Evolutionary conservation across 1,140 invertebrate genomes (phyloP).

Genomic region (Drosophila asahinai): DNA sequence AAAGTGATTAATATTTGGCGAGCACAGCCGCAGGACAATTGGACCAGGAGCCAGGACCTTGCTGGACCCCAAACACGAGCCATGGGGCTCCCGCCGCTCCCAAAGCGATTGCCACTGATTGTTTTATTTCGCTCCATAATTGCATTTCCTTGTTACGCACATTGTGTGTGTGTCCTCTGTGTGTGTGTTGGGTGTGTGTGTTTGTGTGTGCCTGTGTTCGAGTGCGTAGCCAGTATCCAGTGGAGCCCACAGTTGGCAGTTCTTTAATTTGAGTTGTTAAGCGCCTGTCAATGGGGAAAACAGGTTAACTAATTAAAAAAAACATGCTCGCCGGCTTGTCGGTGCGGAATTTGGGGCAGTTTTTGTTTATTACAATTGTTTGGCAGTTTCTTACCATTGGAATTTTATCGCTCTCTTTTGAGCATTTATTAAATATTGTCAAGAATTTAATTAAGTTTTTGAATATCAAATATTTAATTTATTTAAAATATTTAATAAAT

Average conservation of each 20-base stretch:
- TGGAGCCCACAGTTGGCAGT: neutral
- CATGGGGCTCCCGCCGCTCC: neutral
- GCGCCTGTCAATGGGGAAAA: constrained; percentile 17
- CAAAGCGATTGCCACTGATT: constrained; percentile 56
- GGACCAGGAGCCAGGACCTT: constrained; percentile 1
- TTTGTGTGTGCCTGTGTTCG: neutral
- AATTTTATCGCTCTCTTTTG: neutral
- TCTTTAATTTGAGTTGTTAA: constrained; percentile 21
- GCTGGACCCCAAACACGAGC: too few species aligned
- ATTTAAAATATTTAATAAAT: too few species aligned
- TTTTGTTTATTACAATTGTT: neutral
- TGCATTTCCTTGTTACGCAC: constrained; percentile 72
- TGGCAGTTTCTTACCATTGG: too few species aligned
- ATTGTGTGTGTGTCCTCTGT: constrained; percentile 7
- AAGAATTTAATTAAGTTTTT: neutral
- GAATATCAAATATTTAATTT: too few species aligned
- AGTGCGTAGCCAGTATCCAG: constrained; percentile 3
- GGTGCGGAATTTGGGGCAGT: neutral
- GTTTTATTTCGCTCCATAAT: constrained; percentile 70
- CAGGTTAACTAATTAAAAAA: constrained; percentile 44
- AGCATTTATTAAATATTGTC: neutral
- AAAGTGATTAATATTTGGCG: constrained; percentile 75
- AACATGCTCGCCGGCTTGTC: neutral
- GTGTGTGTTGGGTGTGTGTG: neutral
- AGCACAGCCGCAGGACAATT: constrained; percentile 34